phyloP scores from a whole-genome alignment of 2,888 invertebrate genomes.

The Leptinotarsa haldemani region DNA sequence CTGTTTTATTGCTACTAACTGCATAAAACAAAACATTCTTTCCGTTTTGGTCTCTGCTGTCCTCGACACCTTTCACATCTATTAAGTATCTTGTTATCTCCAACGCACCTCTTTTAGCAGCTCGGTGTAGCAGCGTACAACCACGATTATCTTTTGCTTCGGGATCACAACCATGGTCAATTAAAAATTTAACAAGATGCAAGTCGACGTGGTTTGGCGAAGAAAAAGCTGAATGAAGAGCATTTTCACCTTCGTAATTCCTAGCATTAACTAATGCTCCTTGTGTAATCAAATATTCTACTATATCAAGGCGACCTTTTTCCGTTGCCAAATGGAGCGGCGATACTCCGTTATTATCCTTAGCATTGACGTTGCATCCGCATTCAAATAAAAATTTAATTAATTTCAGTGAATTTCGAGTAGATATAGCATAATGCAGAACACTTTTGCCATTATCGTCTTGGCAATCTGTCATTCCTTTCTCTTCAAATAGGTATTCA shows the following conservation, averaged over 20 bases:
- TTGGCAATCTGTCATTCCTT: background rate
- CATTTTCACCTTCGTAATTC: background rate
- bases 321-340: background rate
- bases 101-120: background rate
- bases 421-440: background rate
- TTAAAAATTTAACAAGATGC: background rate
- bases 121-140: background rate
- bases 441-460: background rate
- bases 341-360: background rate
- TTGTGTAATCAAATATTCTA: background rate
- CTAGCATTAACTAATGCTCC: background rate
- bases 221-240: background rate
- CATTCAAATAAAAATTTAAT: background rate
- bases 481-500: background rate
- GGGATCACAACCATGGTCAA: background rate
- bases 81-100: slow-evolving; percentile 8
- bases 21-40: background rate
- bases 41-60: background rate
- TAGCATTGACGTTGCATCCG: background rate
- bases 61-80: background rate
- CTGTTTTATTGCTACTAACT: background rate
- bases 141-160: background rate
- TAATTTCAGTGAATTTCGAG: background rate
- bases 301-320: background rate
- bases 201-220: background rate